phyloP scores from a whole-genome alignment of 2,113 vertebrate species.

The Phasianus colchicus region DNA sequence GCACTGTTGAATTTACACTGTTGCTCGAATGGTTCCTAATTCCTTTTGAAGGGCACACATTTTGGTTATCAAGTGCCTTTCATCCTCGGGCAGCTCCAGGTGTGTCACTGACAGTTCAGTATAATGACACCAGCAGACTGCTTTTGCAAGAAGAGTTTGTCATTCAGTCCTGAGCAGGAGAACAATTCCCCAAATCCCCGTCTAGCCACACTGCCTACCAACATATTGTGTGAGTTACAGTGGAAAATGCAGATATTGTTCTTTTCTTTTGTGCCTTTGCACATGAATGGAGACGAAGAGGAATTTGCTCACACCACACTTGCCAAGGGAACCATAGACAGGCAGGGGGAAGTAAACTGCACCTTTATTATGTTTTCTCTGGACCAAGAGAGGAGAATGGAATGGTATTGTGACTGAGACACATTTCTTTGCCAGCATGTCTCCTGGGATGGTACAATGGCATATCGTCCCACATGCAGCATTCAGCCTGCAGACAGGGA shows the following conservation, averaged over 20 bases:
- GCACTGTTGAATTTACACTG: not conserved
- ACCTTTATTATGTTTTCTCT: conserved; percentile 36
- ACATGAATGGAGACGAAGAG: conserved; percentile 34
- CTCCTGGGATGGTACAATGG: not conserved
- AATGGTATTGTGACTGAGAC: not conserved
- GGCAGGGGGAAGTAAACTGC: conserved; percentile 14
- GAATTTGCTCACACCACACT: conserved; percentile 10
- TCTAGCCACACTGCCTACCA: conserved; percentile 46
- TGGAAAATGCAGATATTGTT: conserved; percentile 55
- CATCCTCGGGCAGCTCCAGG: not conserved
- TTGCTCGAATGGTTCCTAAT: not conserved
- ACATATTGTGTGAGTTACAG: conserved; percentile 13
- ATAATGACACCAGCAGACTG: not conserved
- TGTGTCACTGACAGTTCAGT: not conserved
- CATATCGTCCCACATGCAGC: not conserved
- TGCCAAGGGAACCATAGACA: conserved; percentile 48
- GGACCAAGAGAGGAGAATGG: not conserved
- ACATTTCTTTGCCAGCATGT: not conserved
- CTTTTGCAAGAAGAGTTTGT: conserved; percentile 27
- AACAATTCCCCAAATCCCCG: conserved; percentile 61
- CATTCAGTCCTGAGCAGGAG: conserved; percentile 16
- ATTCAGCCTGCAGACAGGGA: not conserved
- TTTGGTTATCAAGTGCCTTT: conserved; percentile 28
- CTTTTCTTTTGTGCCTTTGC: conserved; percentile 51
- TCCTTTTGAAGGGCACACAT: not conserved